phyloP scores from a whole-genome alignment of 2,888 invertebrate species.

The Endomychus coccineus region DNA sequence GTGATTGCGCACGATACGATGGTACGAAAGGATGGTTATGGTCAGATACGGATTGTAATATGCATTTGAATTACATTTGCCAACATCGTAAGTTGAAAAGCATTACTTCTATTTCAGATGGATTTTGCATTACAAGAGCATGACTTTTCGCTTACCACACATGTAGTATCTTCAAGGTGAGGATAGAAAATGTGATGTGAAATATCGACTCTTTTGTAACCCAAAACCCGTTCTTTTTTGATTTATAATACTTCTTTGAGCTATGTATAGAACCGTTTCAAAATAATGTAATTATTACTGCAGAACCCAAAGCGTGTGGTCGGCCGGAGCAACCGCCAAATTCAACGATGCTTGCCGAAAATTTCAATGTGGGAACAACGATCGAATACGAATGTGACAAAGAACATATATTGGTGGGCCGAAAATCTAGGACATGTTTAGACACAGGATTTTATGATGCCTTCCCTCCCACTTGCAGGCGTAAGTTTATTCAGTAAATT shows the following conservation, averaged over 20 bases:
- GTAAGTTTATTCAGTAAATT: slow-evolving; percentile 64
- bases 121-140: no score
- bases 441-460: slow-evolving; percentile 91
- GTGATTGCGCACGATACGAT: slow-evolving; percentile 83
- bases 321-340: slow-evolving; percentile 89
- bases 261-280: no score
- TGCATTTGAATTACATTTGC: slow-evolving; percentile 81
- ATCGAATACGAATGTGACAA: slow-evolving; percentile 80
- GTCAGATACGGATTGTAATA: slow-evolving; percentile 85
- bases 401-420: slow-evolving; percentile 82
- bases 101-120: background rate
- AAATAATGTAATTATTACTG: no score
- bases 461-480: slow-evolving; percentile 88
- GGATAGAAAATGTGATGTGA: no score
- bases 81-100: slow-evolving; percentile 75
- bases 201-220: no score
- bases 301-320: slow-evolving; percentile 86
- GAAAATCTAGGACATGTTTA: slow-evolving; percentile 72
- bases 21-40: slow-evolving; percentile 92
- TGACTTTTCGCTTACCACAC: no score
- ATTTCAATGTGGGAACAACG: slow-evolving; percentile 72
- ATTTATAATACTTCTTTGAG: no score
- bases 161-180: no score
- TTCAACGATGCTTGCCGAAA: slow-evolving; percentile 73
- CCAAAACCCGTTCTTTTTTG: no score